These are phyloP conservation scores for Bradypodion pumilum DNA, from an alignment of 2,797 vertebrate genomes.

Conservation along the genomic window DNA sequence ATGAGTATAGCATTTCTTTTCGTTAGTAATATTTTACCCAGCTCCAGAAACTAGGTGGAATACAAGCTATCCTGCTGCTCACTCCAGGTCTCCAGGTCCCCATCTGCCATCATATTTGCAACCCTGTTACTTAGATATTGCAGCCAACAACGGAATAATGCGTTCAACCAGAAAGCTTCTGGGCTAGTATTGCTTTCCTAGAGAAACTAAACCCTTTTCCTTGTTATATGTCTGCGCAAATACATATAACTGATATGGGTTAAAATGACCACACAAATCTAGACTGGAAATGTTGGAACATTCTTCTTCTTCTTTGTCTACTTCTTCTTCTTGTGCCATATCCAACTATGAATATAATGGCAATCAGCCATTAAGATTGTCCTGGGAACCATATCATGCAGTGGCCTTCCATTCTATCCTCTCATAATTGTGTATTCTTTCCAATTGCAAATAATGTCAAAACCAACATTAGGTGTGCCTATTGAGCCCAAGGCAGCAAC, in stretches of 20 bases:
- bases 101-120: conserved; percentile 5
- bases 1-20: neutral
- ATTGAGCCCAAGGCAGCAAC: neutral
- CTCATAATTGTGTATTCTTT: neutral
- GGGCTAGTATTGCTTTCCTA: neutral
- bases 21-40: neutral
- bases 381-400: too few relatives aligned
- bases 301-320: too few relatives aligned
- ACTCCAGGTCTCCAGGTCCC: conserved; percentile 5
- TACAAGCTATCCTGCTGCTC: neutral
- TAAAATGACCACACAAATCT: neutral
- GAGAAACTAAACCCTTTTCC: neutral
- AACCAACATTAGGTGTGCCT: neutral
- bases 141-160: conserved; percentile 11
- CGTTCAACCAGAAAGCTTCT: neutral
- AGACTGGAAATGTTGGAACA: neutral
- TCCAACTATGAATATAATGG: too few relatives aligned
- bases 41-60: neutral
- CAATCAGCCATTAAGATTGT: too few relatives aligned
- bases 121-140: neutral
- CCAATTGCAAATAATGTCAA: neutral
- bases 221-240: neutral
- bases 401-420: too few relatives aligned
- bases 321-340: too few relatives aligned
- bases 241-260: neutral